Evolutionary conservation across 2,797 vertebrate genomes (phyloP), one percentile per base, ranked within the genome.

Genomic region (Melopsittacus undulatus): DNA sequence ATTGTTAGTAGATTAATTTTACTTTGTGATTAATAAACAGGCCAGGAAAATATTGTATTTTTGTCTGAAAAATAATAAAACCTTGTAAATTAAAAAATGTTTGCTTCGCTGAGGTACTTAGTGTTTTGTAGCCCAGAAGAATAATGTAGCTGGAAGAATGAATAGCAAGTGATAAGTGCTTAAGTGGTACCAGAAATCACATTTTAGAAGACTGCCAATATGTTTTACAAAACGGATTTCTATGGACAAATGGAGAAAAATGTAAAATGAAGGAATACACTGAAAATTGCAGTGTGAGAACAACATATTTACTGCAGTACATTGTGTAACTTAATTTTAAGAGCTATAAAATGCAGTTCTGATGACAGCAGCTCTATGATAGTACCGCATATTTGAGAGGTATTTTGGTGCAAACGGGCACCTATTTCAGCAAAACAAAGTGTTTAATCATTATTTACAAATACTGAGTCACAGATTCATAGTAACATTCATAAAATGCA

Each of bases 101-200:
- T 94, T 85, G 11, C 36, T 91, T 93, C 95, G 40, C 87, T 76
- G 83, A 93, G 64, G 40, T 90, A 48, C 85, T 89, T 92, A 64
- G 52, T 40, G 11, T 78, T 78, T 89, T 94, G 49, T 85, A 93
- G 77, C 56, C 45, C 32, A 49, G 43, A 90, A 89, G 45, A 92
- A 59, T 52, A 73, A 83, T 27, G 59, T 84, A 52, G 56, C 63
- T 94, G 72, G 49, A 77, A 79, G 67, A 73, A 81, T n/a, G 84
- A 88, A 76, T 49, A 63, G 56, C 61, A 82, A 79, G 48, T 30
- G 63, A 78, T 84, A 94, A 96, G 92, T 86, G 79, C 73, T 92
- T 95, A 95, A 93, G 64, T 74, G 80, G 72, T 72, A 18, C 56
- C n/a, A 80, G 94, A 96, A 96, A 94, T 96, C 96, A 92, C 69